Evolutionary conservation across 1,140 invertebrate genomes (phyloP).

Genomic region (Sesamia nonagrioides): DNA sequence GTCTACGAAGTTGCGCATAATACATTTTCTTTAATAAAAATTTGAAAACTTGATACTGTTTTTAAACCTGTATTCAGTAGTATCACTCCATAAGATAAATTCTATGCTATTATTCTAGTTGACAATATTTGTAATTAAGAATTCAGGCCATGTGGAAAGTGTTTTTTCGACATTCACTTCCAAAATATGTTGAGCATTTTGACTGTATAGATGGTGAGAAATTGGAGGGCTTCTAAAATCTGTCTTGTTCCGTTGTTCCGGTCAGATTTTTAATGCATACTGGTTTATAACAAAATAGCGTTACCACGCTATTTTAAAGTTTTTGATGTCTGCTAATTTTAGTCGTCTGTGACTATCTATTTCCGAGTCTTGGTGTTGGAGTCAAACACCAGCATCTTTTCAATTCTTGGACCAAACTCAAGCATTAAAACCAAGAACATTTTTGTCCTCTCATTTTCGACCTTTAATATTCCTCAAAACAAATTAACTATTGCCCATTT

Average conservation of each 20-base stretch:
- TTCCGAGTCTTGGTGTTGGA: not conserved
- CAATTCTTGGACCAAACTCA: no score
- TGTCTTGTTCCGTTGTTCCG: constrained; percentile 14
- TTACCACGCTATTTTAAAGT: not conserved
- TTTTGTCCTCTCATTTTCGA: no score
- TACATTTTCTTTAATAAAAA: not conserved
- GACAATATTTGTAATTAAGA: constrained; percentile 31
- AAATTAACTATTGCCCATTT: no score
- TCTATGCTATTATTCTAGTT: not conserved
- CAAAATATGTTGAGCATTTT: constrained; percentile 8
- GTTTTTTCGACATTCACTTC: not conserved
- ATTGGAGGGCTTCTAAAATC: constrained; percentile 10
- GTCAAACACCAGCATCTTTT: no score
- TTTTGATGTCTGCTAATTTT: not conserved
- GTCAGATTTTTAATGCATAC: constrained; percentile 17
- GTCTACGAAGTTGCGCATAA: not conserved
- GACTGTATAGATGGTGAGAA: not conserved
- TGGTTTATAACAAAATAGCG: constrained; percentile 27
- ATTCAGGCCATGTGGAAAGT: constrained; percentile 14
- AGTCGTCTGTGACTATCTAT: not conserved
- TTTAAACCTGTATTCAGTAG: not conserved
- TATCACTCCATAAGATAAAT: constrained; percentile 3
- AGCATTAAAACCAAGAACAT: no score
- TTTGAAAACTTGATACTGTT: not conserved
- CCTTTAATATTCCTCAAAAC: no score